Conservation (phyloP, 1,140 invertebrate species). For the Magallana angulata region DNA sequence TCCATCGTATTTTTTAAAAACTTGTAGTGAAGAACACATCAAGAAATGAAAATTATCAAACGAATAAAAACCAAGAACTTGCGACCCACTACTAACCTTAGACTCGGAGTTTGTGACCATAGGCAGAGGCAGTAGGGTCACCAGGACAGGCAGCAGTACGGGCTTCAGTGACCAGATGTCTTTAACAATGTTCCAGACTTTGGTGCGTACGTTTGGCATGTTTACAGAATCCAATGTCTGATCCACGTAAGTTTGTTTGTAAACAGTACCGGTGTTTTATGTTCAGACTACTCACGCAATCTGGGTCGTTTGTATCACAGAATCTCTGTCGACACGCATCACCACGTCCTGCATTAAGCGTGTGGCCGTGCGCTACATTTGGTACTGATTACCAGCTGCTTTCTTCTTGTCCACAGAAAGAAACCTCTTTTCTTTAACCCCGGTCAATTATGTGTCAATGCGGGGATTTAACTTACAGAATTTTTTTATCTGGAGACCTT, state of each 20-base stretch:
- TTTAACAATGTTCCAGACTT: background rate
- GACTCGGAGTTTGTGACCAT: constrained; percentile 5
- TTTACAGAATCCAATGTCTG: background rate
- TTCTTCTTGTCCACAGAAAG: background rate
- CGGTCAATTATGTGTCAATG: background rate
- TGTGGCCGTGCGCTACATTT: background rate
- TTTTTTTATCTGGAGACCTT: background rate
- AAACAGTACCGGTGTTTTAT: background rate
- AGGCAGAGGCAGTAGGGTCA: background rate
- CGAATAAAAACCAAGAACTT: no score
- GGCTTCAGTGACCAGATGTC: background rate
- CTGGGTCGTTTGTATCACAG: background rate
- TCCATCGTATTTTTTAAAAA: no score
- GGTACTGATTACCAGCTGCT: background rate
- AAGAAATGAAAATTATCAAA: no score
- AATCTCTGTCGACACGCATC: constrained; percentile 8
- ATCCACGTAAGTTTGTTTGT: background rate
- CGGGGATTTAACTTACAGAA: background rate
- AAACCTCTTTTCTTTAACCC: background rate
- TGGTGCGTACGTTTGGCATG: background rate
- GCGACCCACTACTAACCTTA: background rate
- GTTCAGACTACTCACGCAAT: background rate
- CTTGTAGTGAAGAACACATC: no score
- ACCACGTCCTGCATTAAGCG: background rate
- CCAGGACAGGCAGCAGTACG: background rate